These are phyloP conservation scores for Arenicola marina DNA, from an alignment of 2,888 invertebrate genomes.

Conservation along the genomic window DNA sequence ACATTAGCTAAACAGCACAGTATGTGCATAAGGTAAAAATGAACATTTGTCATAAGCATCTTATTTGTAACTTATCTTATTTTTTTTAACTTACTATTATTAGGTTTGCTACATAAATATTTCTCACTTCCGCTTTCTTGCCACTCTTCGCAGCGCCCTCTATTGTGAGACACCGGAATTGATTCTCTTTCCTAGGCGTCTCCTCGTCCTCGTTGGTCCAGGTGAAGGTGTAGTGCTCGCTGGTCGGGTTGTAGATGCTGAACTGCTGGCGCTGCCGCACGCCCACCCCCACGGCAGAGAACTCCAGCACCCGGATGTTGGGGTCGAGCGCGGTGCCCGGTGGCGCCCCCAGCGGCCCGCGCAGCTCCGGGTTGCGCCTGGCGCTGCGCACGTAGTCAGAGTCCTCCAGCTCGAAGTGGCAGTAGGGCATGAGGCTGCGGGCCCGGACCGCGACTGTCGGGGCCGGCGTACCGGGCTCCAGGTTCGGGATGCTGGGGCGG, in stretches of 20 bases:
- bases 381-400: slow-evolving; percentile 67
- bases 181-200: slow-evolving; percentile 59
- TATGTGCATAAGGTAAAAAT: too few species aligned
- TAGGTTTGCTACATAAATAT: neutral
- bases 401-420: slow-evolving; percentile 73
- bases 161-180: slow-evolving; percentile 68
- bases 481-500: slow-evolving; percentile 52
- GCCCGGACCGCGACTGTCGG: slow-evolving; percentile 64
- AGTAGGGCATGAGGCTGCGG: slow-evolving; percentile 71
- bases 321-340: slow-evolving; percentile 61
- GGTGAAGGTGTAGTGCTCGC: slow-evolving; percentile 67
- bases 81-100: neutral
- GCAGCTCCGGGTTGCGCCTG: slow-evolving; percentile 56
- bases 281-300: slow-evolving; percentile 71
- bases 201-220: slow-evolving; percentile 66
- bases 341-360: slow-evolving; percentile 55
- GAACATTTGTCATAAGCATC: too few species aligned
- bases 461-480: slow-evolving; percentile 49
- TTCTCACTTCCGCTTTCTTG: slow-evolving; percentile 64
- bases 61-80: too few species aligned
- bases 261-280: slow-evolving; percentile 62
- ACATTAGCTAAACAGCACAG: too few species aligned
- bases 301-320: slow-evolving; percentile 69
- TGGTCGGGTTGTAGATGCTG: slow-evolving; percentile 72
- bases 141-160: slow-evolving; percentile 70